Evolutionary conservation across 1,140 invertebrate species (phyloP).

Genomic region (Drosophila rhopaloa): DNA sequence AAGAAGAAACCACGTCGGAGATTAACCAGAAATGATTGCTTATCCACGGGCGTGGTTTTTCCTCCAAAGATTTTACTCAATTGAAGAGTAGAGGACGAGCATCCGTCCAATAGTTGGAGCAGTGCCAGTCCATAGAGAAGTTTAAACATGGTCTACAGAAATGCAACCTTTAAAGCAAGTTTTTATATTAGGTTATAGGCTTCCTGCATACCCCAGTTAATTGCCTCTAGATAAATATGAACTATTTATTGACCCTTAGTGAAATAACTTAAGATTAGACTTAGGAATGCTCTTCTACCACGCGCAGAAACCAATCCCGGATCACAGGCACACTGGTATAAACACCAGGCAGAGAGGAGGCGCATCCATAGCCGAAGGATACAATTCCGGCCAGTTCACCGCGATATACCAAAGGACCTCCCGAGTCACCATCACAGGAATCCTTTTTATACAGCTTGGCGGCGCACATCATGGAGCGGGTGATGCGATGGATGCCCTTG

Average conservation of each 20-base stretch:
- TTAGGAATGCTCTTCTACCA: slow-evolving; percentile 28
- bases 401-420: slow-evolving; percentile 58
- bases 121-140: not conserved
- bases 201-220: slow-evolving; percentile 58
- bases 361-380: slow-evolving; percentile 57
- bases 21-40: slow-evolving; percentile 63
- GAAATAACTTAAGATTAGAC: slow-evolving; percentile 1
- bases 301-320: slow-evolving; percentile 46
- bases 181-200: slow-evolving; percentile 8
- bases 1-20: slow-evolving; percentile 39
- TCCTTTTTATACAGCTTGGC: slow-evolving; percentile 36
- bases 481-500: slow-evolving; percentile 42
- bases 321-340: slow-evolving; percentile 64
- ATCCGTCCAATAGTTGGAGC: not conserved
- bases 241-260: slow-evolving; percentile 36
- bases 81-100: too few relatives aligned
- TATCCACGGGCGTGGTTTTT: not conserved
- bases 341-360: slow-evolving; percentile 51
- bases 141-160: slow-evolving; percentile 19
- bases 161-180: not conserved
- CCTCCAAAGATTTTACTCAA: slow-evolving; percentile 53
- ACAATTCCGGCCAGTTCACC: slow-evolving; percentile 58
- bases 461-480: slow-evolving; percentile 57
- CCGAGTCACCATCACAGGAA: slow-evolving; percentile 67
- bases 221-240: slow-evolving; percentile 51